Conservation (phyloP, 2,797 vertebrate genomes). For the Rhabdomys pumilio region DNA sequence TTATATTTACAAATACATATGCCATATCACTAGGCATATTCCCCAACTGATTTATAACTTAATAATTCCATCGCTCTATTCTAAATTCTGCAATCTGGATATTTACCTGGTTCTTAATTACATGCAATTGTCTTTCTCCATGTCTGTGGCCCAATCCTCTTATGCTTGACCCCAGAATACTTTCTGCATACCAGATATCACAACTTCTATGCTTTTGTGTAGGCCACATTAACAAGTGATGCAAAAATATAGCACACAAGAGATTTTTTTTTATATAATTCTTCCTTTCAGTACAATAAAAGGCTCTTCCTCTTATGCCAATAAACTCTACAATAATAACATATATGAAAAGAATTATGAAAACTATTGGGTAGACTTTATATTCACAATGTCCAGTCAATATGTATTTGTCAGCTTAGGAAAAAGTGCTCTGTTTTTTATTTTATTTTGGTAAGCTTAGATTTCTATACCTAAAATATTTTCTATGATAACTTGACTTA, state of each 20-base stretch:
- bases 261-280: not conserved
- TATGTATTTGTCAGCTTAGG: not conserved
- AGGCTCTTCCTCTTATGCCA: not conserved
- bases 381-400: not conserved
- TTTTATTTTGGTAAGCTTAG: not conserved
- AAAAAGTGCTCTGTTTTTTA: not conserved
- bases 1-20: not conserved
- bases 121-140: not conserved
- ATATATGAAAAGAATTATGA: not conserved
- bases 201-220: not conserved
- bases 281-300: not conserved
- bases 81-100: not conserved
- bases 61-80: not conserved
- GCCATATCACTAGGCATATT: not conserved
- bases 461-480: not conserved
- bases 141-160: not conserved
- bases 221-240: not conserved
- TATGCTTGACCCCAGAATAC: not conserved
- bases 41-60: not conserved
- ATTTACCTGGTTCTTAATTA: not conserved
- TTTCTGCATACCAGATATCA: not conserved
- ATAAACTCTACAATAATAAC: not conserved
- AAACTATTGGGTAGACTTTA: not conserved
- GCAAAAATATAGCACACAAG: not conserved
- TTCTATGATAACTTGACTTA: not conserved